A percentile compares a stretch with the other conserved stretches of the same genome.
Conservation (phyloP, 2,113 vertebrate genomes). For the Nycticorax nycticorax region DNA sequence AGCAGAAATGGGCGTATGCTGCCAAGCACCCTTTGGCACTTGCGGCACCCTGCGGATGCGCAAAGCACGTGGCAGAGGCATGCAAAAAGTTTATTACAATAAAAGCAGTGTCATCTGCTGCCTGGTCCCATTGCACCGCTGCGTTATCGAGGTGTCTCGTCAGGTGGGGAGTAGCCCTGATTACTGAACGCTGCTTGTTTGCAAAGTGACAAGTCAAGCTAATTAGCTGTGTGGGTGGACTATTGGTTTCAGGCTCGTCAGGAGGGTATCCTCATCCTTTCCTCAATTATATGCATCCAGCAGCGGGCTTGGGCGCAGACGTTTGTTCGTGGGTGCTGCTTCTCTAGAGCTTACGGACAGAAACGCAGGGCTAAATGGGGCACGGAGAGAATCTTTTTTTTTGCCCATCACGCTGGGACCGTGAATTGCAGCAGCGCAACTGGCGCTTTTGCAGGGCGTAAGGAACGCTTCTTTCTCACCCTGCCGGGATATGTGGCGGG, state of each 20-base stretch:
- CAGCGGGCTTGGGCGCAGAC: accelerated
- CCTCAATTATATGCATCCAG: neutral
- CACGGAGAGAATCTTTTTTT: neutral
- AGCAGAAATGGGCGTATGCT: neutral
- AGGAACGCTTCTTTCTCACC: constrained; percentile 1
- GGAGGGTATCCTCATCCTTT: neutral
- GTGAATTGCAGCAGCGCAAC: neutral
- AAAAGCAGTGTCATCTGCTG: neutral
- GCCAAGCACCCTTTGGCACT: neutral
- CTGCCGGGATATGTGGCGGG: neutral
- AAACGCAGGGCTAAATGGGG: neutral
- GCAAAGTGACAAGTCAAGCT: neutral
- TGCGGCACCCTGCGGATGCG: neutral
- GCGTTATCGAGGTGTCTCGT: neutral
- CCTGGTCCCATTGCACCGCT: neutral
- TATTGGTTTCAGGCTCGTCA: neutral
- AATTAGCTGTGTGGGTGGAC: neutral
- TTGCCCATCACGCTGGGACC: neutral
- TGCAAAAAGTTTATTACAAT: neutral
- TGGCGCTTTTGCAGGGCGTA: neutral
- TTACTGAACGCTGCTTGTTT: neutral
- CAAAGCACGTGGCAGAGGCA: neutral
- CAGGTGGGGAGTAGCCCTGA: neutral
- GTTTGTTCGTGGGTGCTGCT: neutral
- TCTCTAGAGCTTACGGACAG: neutral